Base-by-base conservation (phyloP, 1,140 invertebrate species). In the Drosophila athabasca region DNA sequence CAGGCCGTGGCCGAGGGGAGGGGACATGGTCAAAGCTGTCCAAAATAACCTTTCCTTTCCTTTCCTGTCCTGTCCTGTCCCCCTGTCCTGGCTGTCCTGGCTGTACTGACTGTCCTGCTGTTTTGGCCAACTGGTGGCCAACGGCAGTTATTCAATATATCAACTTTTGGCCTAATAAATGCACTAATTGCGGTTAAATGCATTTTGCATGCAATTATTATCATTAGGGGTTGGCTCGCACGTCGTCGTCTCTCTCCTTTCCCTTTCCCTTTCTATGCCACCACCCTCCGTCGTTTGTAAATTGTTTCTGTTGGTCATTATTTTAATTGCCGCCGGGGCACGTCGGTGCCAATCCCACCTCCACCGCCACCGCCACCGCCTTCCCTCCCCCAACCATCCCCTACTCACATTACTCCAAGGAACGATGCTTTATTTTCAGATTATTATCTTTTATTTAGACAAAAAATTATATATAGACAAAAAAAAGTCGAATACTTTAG, bases 161-260 rank as follows among this genome's bases (percentile, higher is more conserved):
- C 78, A 79, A 69, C 78, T 88, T 89, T 83, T 89, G 89, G 83
- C 89, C 84, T 82, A 90, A 90, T 90, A 90, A 90, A 90, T 89
- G 84, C 81, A 90, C 84, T 90, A 90, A 90, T 90, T 90, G 89
- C 89, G 89, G 89, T 90, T 90, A 90, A 90, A 90, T 83, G 81
- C 89, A 78, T 80, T 90, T 90, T 87, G 84, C 89, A 90, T 90
- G 89, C 88, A 88, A 90, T 90, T 90, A 90, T 89, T 82, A 82
- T 80, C 88, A 90, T 90, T 90, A 90, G 73, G 89, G 89, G 88
- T 90, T 79, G 84, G 76, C 61, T 51, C 52, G 76, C 77, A 79
- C 76, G 64, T 79, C 76, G 69, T 75, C 76, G 57, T 75, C 11
- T 43, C 6, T n/a, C 9, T 17, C 9, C 26, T 2, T 11, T 9